Base-by-base conservation (phyloP, 2,888 invertebrate species). In the Philhelius pedissequus region DNA sequence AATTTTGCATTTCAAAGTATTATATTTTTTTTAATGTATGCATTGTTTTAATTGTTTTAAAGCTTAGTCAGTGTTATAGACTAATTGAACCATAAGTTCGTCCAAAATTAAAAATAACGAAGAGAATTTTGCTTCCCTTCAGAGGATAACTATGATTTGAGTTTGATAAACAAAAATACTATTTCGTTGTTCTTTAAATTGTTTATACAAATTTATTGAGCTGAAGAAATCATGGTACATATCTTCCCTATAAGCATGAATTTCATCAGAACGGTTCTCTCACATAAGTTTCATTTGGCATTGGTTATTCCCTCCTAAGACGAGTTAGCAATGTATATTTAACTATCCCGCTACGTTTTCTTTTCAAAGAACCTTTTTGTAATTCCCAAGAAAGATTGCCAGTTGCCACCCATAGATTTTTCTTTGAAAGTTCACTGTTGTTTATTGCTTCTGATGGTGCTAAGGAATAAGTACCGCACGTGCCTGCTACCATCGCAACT, bases 391-490 rank as follows among this genome's bases (percentile, higher is more conserved):
- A 62, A 30, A 30, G 27, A 62, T 60, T 60, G 18, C 40, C 40
- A 60, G 43, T 60, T 60, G 18, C 40, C 40, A 60, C 18, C 43
- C 62, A 62, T 43, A 62, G 43, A 62, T 62, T 60, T n/a, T 60
- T 60, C 60, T 40, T 60, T 25, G 60, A 30, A 62, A 62, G 62
- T 62, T 43, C 18, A 18, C 15, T 6, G 40, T n/a, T 62, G 62
- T 43, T 62, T 43, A 27, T 43, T 62, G 62, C 62, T 62, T 43
- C 43, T 43, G 62, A 27, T n/a, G n/a, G n/a, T n/a, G n/a, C n/a
- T 43, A 27, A 62, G 4, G 43, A 62, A 38, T 25, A 58, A 62
- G 25, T 25, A 58, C 1, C 38, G 43, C 43, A 60, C 40, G 62
- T 43, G 62, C 22, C 40, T 9, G 18, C 43, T 38, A 30, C 43